Evolutionary conservation across 2,888 invertebrate species (phyloP).

Genomic region (Myopa testacea): DNA sequence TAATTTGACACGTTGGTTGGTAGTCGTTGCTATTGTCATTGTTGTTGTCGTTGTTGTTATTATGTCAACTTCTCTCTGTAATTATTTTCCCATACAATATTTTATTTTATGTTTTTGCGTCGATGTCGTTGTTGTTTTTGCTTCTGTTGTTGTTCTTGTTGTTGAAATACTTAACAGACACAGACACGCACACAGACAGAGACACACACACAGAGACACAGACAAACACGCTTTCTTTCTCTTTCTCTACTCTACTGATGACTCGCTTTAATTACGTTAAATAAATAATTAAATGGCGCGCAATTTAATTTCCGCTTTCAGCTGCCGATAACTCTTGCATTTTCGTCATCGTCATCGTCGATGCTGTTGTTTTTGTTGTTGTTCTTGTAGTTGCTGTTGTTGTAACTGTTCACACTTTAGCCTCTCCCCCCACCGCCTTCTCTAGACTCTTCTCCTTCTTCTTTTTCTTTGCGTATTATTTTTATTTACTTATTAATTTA

Average conservation of each 20-base stretch:
- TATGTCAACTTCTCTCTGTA: neutral
- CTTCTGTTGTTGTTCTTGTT: constrained; percentile 14
- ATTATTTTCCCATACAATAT: neutral
- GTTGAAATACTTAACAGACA: constrained; percentile 1
- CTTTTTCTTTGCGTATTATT: too few species aligned
- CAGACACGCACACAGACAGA: neutral
- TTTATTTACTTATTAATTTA: neutral
- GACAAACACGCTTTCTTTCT: neutral
- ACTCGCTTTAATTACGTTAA: constrained; percentile 30
- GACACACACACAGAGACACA: neutral
- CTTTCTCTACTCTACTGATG: neutral
- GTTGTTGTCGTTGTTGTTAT: neutral
- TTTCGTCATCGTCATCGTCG: constrained; percentile 14
- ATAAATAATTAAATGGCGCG: constrained; percentile 32
- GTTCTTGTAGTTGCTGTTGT: neutral
- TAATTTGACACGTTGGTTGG: constrained; percentile 3
- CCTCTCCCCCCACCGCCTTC: neutral
- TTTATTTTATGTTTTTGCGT: neutral
- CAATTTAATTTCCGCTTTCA: constrained; percentile 27
- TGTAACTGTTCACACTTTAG: neutral
- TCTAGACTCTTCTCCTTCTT: neutral
- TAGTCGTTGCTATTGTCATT: neutral
- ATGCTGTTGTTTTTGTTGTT: constrained; percentile 9
- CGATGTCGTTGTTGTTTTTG: neutral
- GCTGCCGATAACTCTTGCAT: constrained; percentile 20